These are phyloP conservation scores for Lamprotornis superbus DNA, from an alignment of 2,113 vertebrate genomes.

Conservation along the genomic window DNA sequence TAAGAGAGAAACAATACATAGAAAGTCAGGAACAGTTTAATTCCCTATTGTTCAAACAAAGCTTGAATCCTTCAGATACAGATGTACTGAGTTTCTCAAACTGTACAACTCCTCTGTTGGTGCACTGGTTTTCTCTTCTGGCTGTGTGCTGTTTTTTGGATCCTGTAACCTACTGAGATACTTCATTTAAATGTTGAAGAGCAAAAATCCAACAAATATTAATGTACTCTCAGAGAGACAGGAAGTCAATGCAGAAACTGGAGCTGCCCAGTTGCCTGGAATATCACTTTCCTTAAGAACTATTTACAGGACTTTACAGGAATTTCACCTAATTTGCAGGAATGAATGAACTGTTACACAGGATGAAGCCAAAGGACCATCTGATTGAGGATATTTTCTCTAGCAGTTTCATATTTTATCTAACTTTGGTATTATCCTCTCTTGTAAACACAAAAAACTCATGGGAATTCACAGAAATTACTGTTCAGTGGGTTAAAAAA, in stretches of 20 bases:
- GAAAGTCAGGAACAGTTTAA: background rate
- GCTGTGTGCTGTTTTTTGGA: background rate
- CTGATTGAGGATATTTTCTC: background rate
- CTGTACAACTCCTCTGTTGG: fast-evolving
- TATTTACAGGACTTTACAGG: background rate
- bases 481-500: background rate
- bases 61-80: background rate
- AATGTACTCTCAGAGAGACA: background rate
- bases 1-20: background rate
- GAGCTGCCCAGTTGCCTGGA: background rate
- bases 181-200: background rate
- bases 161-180: background rate
- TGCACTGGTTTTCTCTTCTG: background rate
- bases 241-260: background rate
- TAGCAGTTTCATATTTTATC: background rate
- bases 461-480: background rate
- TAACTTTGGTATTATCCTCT: background rate
- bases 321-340: conserved; percentile 28
- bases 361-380: background rate
- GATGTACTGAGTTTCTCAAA: background rate
- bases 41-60: background rate
- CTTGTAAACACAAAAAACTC: conserved; percentile 21
- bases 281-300: background rate
- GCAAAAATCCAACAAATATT: background rate
- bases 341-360: background rate